Conservation (phyloP, 1,140 invertebrate genomes). For the Drosophila kepulauana region DNA sequence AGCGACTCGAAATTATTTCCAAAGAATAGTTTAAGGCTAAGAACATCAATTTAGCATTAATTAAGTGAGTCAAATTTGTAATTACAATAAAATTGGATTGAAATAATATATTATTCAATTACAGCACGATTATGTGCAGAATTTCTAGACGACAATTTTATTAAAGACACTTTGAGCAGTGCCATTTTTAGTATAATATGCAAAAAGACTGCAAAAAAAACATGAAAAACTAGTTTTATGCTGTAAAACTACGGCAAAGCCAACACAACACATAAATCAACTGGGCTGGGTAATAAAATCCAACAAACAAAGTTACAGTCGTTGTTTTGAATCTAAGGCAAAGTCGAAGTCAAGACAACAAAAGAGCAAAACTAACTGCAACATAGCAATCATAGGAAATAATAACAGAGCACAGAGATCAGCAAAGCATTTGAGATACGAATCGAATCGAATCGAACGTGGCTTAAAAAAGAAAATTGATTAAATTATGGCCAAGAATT, state of each 20-base stretch:
- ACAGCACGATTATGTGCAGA: not conserved
- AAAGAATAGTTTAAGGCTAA: not conserved
- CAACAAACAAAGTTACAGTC: conserved; percentile 2
- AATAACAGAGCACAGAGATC: conserved; percentile 37
- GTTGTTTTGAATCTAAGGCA: conserved; percentile 1
- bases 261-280: conserved; percentile 32
- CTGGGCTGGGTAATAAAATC: conserved; percentile 19
- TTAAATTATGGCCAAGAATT: conserved; percentile 44
- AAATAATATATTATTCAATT: not conserved
- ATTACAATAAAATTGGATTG: not conserved
- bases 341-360: conserved; percentile 38
- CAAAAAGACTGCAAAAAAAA: conserved; percentile 19
- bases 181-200: conserved; percentile 35
- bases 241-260: conserved; percentile 32
- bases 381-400: conserved; percentile 35
- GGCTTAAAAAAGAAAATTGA: conserved; percentile 34
- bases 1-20: not conserved
- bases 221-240: conserved; percentile 41
- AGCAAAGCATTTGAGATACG: conserved; percentile 17
- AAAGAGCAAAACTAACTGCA: conserved; percentile 40
- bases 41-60: not conserved
- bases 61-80: not conserved
- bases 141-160: not conserved
- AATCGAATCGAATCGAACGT: conserved; percentile 27
- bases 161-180: not conserved